Base-by-base conservation (phyloP, 2,888 invertebrate species). In the Chloroclystis v-ata region DNA sequence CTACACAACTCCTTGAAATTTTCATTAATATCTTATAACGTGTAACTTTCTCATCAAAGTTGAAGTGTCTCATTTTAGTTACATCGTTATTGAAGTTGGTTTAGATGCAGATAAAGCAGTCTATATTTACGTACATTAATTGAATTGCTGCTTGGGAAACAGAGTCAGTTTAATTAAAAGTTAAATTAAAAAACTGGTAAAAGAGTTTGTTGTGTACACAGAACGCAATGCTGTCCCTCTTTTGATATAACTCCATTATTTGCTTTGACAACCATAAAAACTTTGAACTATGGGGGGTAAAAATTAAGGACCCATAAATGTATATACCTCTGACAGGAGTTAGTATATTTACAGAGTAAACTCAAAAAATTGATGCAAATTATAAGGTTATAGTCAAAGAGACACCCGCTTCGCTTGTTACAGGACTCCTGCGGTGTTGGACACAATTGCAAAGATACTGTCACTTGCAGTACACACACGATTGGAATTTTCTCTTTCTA, bases 351-450 rank as follows among this genome's bases (percentile, higher is more conserved):
- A 5, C 24, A 24, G 24, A 24, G 24, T 6, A 24, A 24, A 24
- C 6, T 6, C 4, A 6, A 24, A 24, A 24, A 24, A n/a, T n/a
- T n/a, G n/a, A n/a, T n/a, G n/a, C n/a, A n/a, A n/a, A n/a, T n/a
- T n/a, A n/a, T n/a, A n/a, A n/a, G n/a, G n/a, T n/a, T n/a, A 66
- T 65, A 63, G 14, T 35, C 43, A 48, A 46, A 40, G 40, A 44
- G 28, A 69, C 68, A 71, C 67, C 68, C 71, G 69, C 67, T 66
- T 67, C 69, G 72, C 67, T 85, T 80, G 79, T 85, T 84, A 84
- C 58, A 59, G 56, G 69, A 69, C 71, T 80, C 85, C 82, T 69
- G 78, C 73, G 76, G 84, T 82, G 76, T 60, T 65, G 63, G 66
- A 58, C 60, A 62, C 52, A 62, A 59, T 62, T 55, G 64, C 76